Evolutionary conservation across 2,888 invertebrate species (phyloP).

Genomic region (Epinotia brunnichana): DNA sequence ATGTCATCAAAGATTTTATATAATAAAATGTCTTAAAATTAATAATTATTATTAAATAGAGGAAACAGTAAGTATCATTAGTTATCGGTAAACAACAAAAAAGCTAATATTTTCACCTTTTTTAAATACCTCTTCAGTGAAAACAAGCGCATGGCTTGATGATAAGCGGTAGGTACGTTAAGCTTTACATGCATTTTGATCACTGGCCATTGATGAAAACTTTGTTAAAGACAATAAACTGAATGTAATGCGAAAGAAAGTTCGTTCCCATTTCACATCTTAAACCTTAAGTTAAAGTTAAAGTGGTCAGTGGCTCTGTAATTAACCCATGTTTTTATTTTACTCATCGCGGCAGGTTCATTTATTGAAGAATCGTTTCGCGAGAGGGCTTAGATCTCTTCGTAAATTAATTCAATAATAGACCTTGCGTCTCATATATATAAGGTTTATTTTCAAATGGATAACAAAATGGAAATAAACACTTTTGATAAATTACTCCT

Average conservation of each 20-base stretch:
- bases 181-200: background rate
- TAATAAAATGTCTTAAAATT: too few relatives aligned
- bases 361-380: conserved; percentile 54
- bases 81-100: too few relatives aligned
- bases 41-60: too few relatives aligned
- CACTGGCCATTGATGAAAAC: conserved; percentile 9
- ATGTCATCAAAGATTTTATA: too few relatives aligned
- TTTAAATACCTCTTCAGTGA: too few relatives aligned
- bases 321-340: conserved; percentile 79
- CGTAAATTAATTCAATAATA: background rate
- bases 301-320: conserved; percentile 71
- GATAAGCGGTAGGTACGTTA: background rate
- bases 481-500: conserved; percentile 22
- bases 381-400: background rate
- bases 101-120: too few relatives aligned
- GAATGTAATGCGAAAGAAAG: conserved; percentile 32
- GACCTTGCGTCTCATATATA: background rate
- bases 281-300: conserved; percentile 63
- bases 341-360: conserved; percentile 67
- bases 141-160: too few relatives aligned
- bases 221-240: conserved; percentile 15
- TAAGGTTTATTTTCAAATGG: background rate
- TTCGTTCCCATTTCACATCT: conserved; percentile 52
- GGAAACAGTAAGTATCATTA: too few relatives aligned
- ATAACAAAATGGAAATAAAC: conserved; percentile 11